Evolutionary conservation across 2,797 vertebrate species (phyloP).

Genomic region (Thaleichthys pacificus): DNA sequence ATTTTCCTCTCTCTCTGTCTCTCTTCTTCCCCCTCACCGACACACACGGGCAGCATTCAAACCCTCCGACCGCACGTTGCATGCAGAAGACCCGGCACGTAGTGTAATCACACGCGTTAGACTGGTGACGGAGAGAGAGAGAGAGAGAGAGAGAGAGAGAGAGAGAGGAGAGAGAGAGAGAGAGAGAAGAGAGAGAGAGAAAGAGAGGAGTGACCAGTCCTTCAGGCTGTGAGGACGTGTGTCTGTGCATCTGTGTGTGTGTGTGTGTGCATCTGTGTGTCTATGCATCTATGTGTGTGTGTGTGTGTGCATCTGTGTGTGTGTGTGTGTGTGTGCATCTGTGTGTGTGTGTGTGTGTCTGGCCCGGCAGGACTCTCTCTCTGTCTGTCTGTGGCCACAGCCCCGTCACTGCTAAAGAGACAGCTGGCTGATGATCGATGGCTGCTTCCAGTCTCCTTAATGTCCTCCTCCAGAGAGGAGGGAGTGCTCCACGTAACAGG

Average conservation of each 20-base stretch:
- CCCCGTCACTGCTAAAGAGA: slow-evolving; percentile 74
- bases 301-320: no score
- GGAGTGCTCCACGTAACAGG: slow-evolving; percentile 79
- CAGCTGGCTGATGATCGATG: slow-evolving; percentile 75
- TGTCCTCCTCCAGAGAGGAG: slow-evolving; percentile 78
- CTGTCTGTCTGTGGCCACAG: slow-evolving; percentile 38
- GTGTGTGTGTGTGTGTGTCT: no score
- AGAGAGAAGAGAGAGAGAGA: no score
- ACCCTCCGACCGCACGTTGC: neutral
- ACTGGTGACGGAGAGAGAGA: neutral
- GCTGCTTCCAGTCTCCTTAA: slow-evolving; percentile 76
- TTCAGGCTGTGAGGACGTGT: no score
- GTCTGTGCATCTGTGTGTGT: no score
- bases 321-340: no score
- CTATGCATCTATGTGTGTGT: no score
- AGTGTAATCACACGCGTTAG: slow-evolving; percentile 2
- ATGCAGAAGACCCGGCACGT: slow-evolving; percentile 8
- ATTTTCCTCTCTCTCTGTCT: slow-evolving; percentile 4
- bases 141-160: no score
- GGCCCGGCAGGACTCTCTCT: neutral
- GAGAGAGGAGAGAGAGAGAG: no score
- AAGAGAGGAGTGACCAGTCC: no score
- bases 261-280: no score
- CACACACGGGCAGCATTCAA: neutral
- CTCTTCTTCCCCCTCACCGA: slow-evolving; percentile 10